phyloP scores from a whole-genome alignment of 2,888 invertebrate genomes.

The Apodemia zela region DNA sequence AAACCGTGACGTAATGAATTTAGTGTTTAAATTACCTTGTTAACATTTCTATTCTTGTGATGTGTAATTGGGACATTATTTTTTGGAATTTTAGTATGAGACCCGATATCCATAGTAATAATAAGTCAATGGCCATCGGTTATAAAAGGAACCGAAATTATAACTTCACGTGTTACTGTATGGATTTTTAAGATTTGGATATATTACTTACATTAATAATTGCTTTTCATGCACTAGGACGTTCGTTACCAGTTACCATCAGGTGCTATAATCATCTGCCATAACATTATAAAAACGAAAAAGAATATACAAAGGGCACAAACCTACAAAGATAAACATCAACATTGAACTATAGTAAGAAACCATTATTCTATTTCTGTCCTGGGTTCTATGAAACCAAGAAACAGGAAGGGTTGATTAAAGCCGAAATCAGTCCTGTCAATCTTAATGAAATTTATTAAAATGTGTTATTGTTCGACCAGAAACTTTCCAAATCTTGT shows the following conservation, averaged over 20 bases:
- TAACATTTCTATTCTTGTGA: too few species aligned
- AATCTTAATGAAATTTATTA: slow-evolving; percentile 78
- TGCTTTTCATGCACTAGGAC: neutral
- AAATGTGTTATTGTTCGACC: slow-evolving; percentile 73
- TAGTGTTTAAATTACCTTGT: too few species aligned
- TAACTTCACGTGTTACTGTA: too few species aligned
- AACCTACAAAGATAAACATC: slow-evolving; percentile 14
- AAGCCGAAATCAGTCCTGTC: slow-evolving; percentile 65
- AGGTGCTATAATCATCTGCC: neutral
- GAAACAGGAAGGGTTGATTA: slow-evolving; percentile 49
- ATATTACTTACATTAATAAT: too few species aligned
- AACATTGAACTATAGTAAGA: slow-evolving; percentile 6
- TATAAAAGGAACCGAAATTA: too few species aligned
- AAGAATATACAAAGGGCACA: slow-evolving; percentile 14
- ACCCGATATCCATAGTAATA: too few species aligned
- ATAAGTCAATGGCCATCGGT: too few species aligned
- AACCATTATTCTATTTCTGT: slow-evolving; percentile 20
- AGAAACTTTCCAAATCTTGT: slow-evolving; percentile 63
- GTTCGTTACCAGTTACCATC: neutral
- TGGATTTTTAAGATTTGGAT: too few species aligned
- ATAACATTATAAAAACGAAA: neutral
- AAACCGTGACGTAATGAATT: too few species aligned
- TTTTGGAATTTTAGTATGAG: too few species aligned
- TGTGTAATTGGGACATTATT: too few species aligned
- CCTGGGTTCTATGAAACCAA: slow-evolving; percentile 28